Evolutionary conservation across 1,140 invertebrate species (phyloP).

Genomic region (Octopus sinensis): DNA sequence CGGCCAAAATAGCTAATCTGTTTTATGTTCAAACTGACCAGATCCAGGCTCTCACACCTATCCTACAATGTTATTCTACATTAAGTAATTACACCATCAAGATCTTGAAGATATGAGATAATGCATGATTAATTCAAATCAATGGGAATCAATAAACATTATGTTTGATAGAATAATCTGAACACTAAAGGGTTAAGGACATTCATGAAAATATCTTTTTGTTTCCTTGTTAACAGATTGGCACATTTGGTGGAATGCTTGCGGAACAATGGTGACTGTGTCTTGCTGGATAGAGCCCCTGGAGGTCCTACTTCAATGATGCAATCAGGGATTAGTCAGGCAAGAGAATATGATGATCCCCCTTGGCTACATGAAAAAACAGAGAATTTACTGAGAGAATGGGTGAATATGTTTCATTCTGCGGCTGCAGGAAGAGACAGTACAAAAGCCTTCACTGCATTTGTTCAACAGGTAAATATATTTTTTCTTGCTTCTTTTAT

Average conservation of each 20-base stretch:
- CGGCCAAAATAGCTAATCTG: too few relatives aligned
- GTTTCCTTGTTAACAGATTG: constrained; percentile 43
- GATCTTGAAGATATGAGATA: too few relatives aligned
- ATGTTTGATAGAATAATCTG: too few relatives aligned
- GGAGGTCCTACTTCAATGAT: constrained; percentile 75
- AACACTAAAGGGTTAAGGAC: too few relatives aligned
- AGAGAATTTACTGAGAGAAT: constrained; percentile 88
- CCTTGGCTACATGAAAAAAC: constrained; percentile 92
- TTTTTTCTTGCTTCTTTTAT: not conserved
- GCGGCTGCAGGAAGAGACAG: constrained; percentile 78
- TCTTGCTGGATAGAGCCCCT: constrained; percentile 38
- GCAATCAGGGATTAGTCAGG: constrained; percentile 82
- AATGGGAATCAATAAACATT: too few relatives aligned
- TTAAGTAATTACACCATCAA: too few relatives aligned
- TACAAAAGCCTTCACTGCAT: constrained; percentile 87
- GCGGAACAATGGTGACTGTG: constrained; percentile 40
- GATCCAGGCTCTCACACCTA: too few relatives aligned
- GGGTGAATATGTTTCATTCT: constrained; percentile 87
- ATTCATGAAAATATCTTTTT: too few relatives aligned
- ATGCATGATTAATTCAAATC: too few relatives aligned
- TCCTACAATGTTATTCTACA: too few relatives aligned
- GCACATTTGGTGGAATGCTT: constrained; percentile 46
- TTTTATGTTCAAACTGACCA: too few relatives aligned
- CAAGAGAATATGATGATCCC: constrained; percentile 88
- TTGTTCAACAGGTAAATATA: constrained; percentile 72